Evolutionary conservation across 2,888 invertebrate species (phyloP).

Genomic region (Coenonympha glycerion): DNA sequence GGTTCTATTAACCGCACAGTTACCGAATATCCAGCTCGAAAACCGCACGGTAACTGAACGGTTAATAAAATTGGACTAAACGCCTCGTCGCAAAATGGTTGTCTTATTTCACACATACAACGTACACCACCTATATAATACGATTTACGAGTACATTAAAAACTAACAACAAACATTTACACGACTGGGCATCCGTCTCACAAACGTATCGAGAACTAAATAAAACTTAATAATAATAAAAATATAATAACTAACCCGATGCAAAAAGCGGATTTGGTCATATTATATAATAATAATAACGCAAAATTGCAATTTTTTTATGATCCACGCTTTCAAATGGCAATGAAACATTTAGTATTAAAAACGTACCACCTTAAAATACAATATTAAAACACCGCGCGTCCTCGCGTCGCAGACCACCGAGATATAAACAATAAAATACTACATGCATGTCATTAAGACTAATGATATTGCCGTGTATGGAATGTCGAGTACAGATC

Average conservation of each 20-base stretch:
- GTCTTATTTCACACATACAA: slow-evolving; percentile 8
- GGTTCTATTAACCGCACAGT: slow-evolving; percentile 22
- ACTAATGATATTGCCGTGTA: too few relatives aligned
- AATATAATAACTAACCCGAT: slow-evolving; percentile 11
- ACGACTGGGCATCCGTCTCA: slow-evolving; percentile 19
- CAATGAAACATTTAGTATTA: too few relatives aligned
- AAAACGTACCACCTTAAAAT: too few relatives aligned
- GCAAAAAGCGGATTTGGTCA: slow-evolving; percentile 12
- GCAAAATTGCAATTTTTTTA: too few relatives aligned
- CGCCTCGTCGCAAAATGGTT: slow-evolving; percentile 16
- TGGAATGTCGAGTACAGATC: too few relatives aligned
- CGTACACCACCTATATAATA: slow-evolving; percentile 17
- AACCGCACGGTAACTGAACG: slow-evolving; percentile 15
- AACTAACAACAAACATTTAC: slow-evolving; percentile 13
- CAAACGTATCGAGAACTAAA: slow-evolving; percentile 15
- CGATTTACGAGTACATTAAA: slow-evolving; percentile 6
- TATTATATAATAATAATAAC: neutral
- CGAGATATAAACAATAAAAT: too few relatives aligned
- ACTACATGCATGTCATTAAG: too few relatives aligned
- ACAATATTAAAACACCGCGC: too few relatives aligned
- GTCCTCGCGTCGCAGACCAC: too few relatives aligned
- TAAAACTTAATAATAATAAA: slow-evolving; percentile 10
- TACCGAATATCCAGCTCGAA: slow-evolving; percentile 1
- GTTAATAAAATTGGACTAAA: slow-evolving; percentile 20
- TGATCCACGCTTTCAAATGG: too few relatives aligned